These are phyloP conservation scores for Chionoecetes opilio DNA, from an alignment of 1,140 invertebrate species.

Conservation along the genomic window DNA sequence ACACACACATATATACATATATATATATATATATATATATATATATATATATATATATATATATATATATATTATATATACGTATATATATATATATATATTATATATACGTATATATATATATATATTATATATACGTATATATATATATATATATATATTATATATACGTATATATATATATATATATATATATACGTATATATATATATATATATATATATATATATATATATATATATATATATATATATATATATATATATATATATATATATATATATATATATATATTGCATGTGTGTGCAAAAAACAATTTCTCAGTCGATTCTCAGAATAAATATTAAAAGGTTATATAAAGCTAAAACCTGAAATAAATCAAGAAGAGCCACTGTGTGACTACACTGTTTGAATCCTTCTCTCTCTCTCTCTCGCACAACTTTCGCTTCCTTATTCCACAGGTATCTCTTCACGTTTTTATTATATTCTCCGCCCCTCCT, in stretches of 20 bases:
- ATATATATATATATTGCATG: neutral
- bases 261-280: slow-evolving; percentile 31
- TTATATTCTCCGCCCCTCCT: neutral
- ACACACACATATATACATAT: neutral
- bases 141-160: no score
- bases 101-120: no score
- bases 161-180: no score
- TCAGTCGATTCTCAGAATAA: no score
- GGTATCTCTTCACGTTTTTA: slow-evolving; percentile 9
- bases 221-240: no score
- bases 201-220: no score
- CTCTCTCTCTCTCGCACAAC: neutral
- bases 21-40: neutral
- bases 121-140: neutral
- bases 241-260: neutral
- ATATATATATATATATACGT: no score
- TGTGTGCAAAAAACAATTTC: no score
- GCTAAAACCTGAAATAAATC: neutral
- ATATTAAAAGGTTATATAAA: no score
- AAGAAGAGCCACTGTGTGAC: neutral
- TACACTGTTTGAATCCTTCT: neutral
- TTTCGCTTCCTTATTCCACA: neutral
- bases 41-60: neutral
- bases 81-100: no score
- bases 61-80: no score